A percentile compares a stretch with the other conserved stretches of the same genome.
Conservation (phyloP, 2,888 invertebrate genomes). For the Troilus luridus region DNA sequence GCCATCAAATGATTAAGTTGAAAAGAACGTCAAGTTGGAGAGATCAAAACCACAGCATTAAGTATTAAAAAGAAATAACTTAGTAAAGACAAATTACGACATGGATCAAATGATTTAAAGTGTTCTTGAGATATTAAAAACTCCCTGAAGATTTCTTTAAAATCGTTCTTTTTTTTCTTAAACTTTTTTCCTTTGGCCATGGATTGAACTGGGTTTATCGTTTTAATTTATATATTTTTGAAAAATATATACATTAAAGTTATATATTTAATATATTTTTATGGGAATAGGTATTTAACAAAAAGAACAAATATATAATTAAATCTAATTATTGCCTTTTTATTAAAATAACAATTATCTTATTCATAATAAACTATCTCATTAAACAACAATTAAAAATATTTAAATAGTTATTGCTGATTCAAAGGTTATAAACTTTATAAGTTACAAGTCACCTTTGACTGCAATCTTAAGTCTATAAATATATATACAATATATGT, state of each 20-base stretch:
- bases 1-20: background rate
- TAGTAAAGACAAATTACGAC: background rate
- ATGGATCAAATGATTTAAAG: slow-evolving; percentile 8
- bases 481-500: background rate
- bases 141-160: background rate
- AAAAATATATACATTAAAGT: background rate
- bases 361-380: too few relatives aligned
- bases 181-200: background rate
- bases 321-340: too few relatives aligned
- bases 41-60: background rate
- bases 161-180: background rate
- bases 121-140: background rate
- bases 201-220: background rate
- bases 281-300: too few relatives aligned
- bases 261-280: too few relatives aligned
- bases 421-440: too few relatives aligned
- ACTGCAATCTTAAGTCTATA: background rate
- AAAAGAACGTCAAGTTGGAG: background rate
- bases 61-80: background rate
- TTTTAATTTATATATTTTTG: background rate
- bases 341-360: too few relatives aligned
- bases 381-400: too few relatives aligned
- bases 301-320: too few relatives aligned
- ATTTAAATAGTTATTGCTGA: too few relatives aligned
- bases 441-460: background rate